phyloP scores from a whole-genome alignment of 1,140 invertebrate species.

The Leptoteleia sp. region DNA sequence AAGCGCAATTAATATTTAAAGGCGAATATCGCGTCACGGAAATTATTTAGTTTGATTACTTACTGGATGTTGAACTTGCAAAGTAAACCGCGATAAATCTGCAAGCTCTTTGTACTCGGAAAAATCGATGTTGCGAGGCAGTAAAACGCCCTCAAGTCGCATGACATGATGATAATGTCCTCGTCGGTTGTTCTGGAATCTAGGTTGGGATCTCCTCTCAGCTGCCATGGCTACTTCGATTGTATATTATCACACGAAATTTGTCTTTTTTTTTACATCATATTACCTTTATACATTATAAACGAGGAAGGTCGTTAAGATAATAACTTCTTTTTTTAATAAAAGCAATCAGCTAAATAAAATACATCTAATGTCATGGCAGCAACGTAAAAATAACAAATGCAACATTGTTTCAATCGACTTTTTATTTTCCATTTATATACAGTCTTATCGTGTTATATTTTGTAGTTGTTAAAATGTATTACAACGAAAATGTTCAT shows the following conservation, averaged over 20 bases:
- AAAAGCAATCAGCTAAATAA: no score
- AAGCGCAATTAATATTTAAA: slow-evolving; percentile 14
- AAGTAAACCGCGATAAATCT: slow-evolving; percentile 49
- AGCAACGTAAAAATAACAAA: no score
- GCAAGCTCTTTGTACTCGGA: slow-evolving; percentile 60
- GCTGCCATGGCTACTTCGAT: slow-evolving; percentile 37
- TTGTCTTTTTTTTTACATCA: slow-evolving; percentile 1
- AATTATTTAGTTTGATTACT: slow-evolving; percentile 35
- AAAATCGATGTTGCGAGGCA: slow-evolving; percentile 67
- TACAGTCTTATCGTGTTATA: slow-evolving; percentile 44
- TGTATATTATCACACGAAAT: slow-evolving; percentile 23
- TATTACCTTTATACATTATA: slow-evolving; percentile 6
- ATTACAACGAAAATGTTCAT: slow-evolving; percentile 12
- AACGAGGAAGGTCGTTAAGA: background rate
- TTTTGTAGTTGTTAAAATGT: slow-evolving; percentile 19
- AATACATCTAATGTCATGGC: no score
- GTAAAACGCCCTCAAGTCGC: slow-evolving; percentile 62
- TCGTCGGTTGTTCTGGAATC: slow-evolving; percentile 50
- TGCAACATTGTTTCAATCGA: slow-evolving; percentile 27
- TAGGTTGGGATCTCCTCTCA: slow-evolving; percentile 57
- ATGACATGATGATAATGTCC: slow-evolving; percentile 63
- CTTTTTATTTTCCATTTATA: slow-evolving; percentile 50
- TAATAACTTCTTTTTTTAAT: slow-evolving; percentile 1
- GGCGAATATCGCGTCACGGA: slow-evolving; percentile 5
- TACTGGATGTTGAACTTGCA: slow-evolving; percentile 57